Conservation (phyloP, 2,888 invertebrate genomes). For the Caenorhabditis parvicauda region DNA sequence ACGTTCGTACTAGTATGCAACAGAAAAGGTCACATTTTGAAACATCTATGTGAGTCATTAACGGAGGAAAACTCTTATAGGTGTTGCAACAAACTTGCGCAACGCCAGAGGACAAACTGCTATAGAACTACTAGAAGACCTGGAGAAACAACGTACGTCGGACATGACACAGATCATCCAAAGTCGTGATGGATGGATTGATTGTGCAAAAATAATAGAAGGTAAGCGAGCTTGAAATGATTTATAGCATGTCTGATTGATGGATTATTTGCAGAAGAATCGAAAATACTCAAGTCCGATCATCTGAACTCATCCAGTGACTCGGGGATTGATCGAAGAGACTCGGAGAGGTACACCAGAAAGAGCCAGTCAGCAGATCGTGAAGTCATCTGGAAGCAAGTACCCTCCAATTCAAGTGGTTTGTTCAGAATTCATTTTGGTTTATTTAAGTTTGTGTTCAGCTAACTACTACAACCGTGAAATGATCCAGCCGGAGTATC, state of each 20-base stretch:
- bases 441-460: not conserved
- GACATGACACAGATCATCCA: conserved; percentile 79
- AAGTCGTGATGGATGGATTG: conserved; percentile 51
- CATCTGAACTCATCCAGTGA: conserved; percentile 20
- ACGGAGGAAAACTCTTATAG: conserved; percentile 11
- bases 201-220: conserved; percentile 38
- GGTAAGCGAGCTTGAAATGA: conserved; percentile 10
- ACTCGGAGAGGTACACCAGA: conserved; percentile 26
- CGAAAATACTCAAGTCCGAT: not conserved
- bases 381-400: conserved; percentile 33
- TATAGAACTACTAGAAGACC: conserved; percentile 80
- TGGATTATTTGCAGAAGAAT: not conserved
- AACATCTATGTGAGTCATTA: not conserved
- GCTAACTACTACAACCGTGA: not conserved
- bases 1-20: too few relatives aligned
- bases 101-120: conserved; percentile 82
- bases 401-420: conserved; percentile 25
- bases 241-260: not conserved
- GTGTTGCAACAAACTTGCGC: conserved; percentile 67
- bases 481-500: too few relatives aligned
- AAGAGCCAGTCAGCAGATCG: conserved; percentile 19
- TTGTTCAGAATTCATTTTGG: not conserved
- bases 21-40: too few relatives aligned
- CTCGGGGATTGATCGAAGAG: conserved; percentile 33
- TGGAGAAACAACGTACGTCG: conserved; percentile 83